These are phyloP conservation scores for Motacilla tschutschensis DNA, from an alignment of 2,113 vertebrate species.

Conservation along the genomic window DNA sequence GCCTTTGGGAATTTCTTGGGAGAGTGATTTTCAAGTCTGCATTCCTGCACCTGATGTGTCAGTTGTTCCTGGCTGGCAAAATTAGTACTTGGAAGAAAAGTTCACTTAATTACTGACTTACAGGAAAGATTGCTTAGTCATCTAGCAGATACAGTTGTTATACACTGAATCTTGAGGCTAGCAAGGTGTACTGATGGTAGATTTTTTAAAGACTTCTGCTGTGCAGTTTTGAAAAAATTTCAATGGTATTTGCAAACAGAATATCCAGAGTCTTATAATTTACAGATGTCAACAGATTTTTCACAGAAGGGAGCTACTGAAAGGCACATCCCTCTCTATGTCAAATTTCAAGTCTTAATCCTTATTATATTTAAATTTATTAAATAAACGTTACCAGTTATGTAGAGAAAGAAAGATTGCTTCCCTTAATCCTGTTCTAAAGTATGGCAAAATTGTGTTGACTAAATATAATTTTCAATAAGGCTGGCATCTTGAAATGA, in stretches of 20 bases:
- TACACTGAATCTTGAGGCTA: neutral
- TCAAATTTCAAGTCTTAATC: neutral
- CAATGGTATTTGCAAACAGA: neutral
- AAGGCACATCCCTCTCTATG: neutral
- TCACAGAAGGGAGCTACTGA: neutral
- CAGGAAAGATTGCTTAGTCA: neutral
- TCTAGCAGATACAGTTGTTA: neutral
- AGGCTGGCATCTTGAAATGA: neutral
- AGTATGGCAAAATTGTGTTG: neutral
- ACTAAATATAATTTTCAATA: neutral
- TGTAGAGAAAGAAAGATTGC: neutral
- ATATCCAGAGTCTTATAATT: neutral
- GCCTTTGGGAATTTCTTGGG: neutral
- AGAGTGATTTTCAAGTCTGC: neutral
- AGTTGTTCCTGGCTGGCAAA: neutral
- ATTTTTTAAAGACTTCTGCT: neutral
- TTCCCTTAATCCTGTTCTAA: neutral
- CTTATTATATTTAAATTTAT: neutral
- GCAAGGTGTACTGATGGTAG: neutral
- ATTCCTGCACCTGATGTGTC: neutral
- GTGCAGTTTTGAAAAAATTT: neutral
- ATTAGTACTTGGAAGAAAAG: neutral
- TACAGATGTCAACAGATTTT: neutral
- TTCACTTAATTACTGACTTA: neutral
- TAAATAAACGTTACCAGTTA: neutral